Conservation (phyloP, 2,888 invertebrate genomes). For the Dryadula phaetusa region DNA sequence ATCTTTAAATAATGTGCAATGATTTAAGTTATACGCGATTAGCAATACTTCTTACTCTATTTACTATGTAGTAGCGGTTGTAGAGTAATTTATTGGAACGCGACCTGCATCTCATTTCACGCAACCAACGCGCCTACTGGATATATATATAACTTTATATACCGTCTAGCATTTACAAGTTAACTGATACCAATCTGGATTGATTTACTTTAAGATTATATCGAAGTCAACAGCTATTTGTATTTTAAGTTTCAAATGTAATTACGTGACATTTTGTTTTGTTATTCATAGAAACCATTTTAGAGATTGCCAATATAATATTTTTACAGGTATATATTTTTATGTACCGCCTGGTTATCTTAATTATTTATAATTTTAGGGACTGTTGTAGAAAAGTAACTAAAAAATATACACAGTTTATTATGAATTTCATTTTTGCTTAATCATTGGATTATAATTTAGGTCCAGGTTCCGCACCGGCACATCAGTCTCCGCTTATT, state of each 20-base stretch:
- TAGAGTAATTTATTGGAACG: conserved; percentile 22
- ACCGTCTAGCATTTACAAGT: neutral
- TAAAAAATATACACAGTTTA: too few species aligned
- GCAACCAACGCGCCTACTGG: conserved; percentile 5
- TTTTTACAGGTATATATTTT: too few species aligned
- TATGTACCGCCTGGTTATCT: too few species aligned
- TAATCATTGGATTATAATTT: too few species aligned
- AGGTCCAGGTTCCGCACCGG: too few species aligned
- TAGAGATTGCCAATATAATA: too few species aligned
- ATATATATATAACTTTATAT: conserved; percentile 7
- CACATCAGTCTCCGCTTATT: too few species aligned
- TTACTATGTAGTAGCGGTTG: conserved; percentile 16
- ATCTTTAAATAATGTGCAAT: conserved; percentile 15
- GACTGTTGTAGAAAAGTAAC: too few species aligned
- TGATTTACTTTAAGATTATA: conserved; percentile 8
- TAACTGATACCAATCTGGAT: conserved; percentile 11
- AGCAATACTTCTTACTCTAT: conserved; percentile 25
- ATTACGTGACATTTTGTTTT: neutral
- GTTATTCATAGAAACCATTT: neutral
- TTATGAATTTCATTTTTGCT: too few species aligned
- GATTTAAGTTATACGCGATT: conserved; percentile 28
- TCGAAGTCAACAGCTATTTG: conserved; percentile 13
- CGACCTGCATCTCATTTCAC: conserved; percentile 24
- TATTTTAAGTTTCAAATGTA: neutral
- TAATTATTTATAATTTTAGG: too few species aligned